Percentiles rank a stretch among this genome's conserved stretches.
Conservation (phyloP, 1,140 invertebrate species). For the Calosoma granatense region DNA sequence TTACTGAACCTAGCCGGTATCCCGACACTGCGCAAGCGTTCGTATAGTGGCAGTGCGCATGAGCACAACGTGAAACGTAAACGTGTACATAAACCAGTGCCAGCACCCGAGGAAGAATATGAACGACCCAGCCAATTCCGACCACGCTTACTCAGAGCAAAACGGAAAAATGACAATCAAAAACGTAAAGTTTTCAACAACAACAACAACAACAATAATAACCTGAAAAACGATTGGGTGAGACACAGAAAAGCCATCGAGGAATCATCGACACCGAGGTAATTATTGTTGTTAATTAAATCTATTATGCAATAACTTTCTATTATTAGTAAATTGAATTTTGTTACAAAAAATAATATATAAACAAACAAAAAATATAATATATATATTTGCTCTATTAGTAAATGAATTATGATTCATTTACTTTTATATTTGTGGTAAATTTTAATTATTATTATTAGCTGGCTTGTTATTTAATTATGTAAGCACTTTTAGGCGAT, state of each 20-base stretch:
- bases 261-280: not conserved
- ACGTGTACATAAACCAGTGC: not conserved
- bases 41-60: conserved; percentile 14
- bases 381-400: not conserved
- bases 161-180: conserved; percentile 27
- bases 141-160: conserved; percentile 27
- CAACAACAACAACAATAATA: conserved; percentile 34
- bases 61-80: conserved; percentile 12
- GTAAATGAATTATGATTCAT: conserved; percentile 6
- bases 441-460: conserved; percentile 3
- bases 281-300: conserved; percentile 3
- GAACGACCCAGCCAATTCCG: conserved; percentile 26
- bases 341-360: not conserved
- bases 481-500: not conserved
- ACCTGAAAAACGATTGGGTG: conserved; percentile 25
- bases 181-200: conserved; percentile 34
- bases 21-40: conserved; percentile 16
- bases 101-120: conserved; percentile 14
- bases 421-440: not conserved
- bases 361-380: no score
- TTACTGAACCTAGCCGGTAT: conserved; percentile 59
- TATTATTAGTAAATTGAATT: not conserved
- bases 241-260: conserved; percentile 1
- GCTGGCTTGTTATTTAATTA: conserved; percentile 5
- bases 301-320: conserved; percentile 6